A percentile compares a stretch with the other conserved stretches of the same genome.
phyloP scores from a whole-genome alignment of 2,113 vertebrate genomes.

The Budorcas taxicolor region DNA sequence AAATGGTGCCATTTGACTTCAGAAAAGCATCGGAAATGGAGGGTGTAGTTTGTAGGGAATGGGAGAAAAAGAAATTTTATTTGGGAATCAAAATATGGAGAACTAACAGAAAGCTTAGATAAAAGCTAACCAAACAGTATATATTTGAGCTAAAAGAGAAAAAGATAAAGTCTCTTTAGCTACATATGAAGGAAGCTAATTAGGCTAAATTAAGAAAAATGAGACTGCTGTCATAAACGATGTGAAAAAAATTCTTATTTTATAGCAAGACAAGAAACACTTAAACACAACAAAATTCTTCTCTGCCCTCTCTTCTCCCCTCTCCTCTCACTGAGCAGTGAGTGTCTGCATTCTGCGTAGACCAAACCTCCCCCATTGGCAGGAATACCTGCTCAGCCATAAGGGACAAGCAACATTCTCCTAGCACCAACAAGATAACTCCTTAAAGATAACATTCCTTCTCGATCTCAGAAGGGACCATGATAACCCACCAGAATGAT shows the following conservation, averaged over 20 bases:
- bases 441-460: neutral
- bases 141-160: neutral
- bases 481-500: neutral
- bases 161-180: neutral
- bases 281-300: neutral
- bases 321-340: neutral
- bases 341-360: fast-evolving
- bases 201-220: constrained; percentile 1
- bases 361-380: neutral
- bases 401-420: neutral
- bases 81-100: neutral
- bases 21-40: neutral
- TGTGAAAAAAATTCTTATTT: neutral
- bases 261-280: neutral
- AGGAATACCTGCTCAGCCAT: neutral
- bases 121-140: neutral
- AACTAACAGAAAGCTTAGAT: neutral
- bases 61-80: neutral
- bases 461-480: neutral
- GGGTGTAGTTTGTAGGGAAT: neutral
- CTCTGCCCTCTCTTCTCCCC: neutral
- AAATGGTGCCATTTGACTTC: neutral
- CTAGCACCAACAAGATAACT: neutral
- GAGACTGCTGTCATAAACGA: neutral
- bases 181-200: constrained; percentile 6